Evolutionary conservation across 2,888 invertebrate species (phyloP).

Genomic region (Cheilosia pagana): DNA sequence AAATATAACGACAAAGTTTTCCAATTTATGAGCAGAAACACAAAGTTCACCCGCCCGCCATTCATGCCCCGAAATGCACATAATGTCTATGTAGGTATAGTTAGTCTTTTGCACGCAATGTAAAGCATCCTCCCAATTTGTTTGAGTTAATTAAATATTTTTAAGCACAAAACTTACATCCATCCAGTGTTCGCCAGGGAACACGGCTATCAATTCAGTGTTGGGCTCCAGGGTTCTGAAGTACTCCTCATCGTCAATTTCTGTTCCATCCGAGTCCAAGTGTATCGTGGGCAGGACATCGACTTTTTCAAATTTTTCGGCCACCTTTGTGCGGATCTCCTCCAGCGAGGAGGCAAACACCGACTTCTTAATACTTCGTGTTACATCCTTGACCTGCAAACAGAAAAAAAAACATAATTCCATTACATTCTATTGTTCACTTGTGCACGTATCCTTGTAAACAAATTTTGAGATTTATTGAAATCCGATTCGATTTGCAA

Average conservation of each 20-base stretch:
- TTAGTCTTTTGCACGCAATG: too few relatives aligned
- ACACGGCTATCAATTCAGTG: conserved; percentile 92
- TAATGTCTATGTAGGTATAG: too few relatives aligned
- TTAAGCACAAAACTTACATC: conserved; percentile 80
- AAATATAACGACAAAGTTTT: conserved; percentile 56
- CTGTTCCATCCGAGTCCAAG: conserved; percentile 96
- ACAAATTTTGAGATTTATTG: conserved; percentile 45
- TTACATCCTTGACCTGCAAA: conserved; percentile 86
- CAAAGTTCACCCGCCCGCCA: background rate
- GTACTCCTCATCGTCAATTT: conserved; percentile 97
- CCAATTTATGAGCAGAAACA: conserved; percentile 41
- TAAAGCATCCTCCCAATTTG: conserved; percentile 4
- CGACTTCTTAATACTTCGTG: conserved; percentile 92
- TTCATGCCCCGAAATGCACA: background rate
- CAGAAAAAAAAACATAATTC: conserved; percentile 35
- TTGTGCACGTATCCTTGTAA: conserved; percentile 34
- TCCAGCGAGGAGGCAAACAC: conserved; percentile 91
- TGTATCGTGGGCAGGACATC: conserved; percentile 90
- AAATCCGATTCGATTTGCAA: conserved; percentile 57
- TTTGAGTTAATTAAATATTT: conserved; percentile 32
- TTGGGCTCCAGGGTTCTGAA: conserved; percentile 95
- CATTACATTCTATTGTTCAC: conserved; percentile 38
- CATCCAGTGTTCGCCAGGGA: conserved; percentile 90
- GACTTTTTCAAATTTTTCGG: conserved; percentile 88
- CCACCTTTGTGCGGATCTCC: conserved; percentile 90